Evolutionary conservation across 1,140 invertebrate genomes (phyloP).

Genomic region (Notospermus geniculatus): DNA sequence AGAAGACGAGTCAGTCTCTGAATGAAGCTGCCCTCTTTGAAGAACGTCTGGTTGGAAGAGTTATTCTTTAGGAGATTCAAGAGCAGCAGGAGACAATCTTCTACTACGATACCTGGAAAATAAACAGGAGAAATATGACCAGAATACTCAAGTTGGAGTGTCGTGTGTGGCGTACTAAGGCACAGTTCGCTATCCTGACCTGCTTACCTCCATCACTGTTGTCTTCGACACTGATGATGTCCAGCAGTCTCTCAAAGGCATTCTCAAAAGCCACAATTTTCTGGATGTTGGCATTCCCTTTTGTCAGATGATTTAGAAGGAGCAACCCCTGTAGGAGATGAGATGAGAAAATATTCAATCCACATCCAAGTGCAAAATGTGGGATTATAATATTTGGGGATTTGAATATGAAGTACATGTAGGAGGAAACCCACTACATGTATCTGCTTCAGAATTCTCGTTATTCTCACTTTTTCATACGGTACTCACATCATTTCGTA

Average conservation of each 20-base stretch:
- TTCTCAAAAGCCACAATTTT: slow-evolving; percentile 99
- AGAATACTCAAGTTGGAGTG: too few species aligned
- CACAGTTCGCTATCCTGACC: too few species aligned
- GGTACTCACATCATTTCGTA: slow-evolving; percentile 89
- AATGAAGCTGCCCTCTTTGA: slow-evolving; percentile 93
- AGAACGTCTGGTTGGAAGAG: slow-evolving; percentile 96
- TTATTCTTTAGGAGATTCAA: slow-evolving; percentile 93
- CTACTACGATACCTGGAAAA: slow-evolving; percentile 80
- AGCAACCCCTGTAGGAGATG: slow-evolving; percentile 68
- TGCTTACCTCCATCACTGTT: slow-evolving; percentile 75
- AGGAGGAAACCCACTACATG: too few species aligned
- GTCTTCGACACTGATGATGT: slow-evolving; percentile 90
- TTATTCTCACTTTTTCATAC: too few species aligned
- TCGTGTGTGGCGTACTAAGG: too few species aligned
- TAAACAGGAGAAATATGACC: too few species aligned
- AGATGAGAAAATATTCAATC: slow-evolving; percentile 17
- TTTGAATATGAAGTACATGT: too few species aligned
- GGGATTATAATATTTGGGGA: too few species aligned
- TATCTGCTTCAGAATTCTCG: background rate
- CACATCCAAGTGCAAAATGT: too few species aligned
- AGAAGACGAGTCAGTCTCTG: slow-evolving; percentile 87
- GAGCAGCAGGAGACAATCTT: slow-evolving; percentile 95
- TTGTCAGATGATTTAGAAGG: slow-evolving; percentile 89
- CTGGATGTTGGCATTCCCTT: slow-evolving; percentile 96
- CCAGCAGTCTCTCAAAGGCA: slow-evolving; percentile 92